phyloP scores from a whole-genome alignment of 2,113 vertebrate genomes.

The Syngnathus scovelli region DNA sequence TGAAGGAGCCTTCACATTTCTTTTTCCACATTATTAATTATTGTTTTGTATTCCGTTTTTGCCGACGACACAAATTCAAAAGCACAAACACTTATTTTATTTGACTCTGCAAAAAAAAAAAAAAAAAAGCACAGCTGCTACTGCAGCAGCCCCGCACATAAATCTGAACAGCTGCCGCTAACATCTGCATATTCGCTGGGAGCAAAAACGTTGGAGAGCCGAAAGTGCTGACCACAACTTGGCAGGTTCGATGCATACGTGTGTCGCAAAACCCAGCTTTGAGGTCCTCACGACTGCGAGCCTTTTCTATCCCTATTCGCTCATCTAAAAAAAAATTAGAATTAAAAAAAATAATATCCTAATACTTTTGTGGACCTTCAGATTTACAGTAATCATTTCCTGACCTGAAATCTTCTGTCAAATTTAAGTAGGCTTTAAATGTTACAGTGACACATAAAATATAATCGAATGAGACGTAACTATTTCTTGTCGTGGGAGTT shows the following conservation, averaged over 20 bases:
- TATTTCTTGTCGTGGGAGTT: too few relatives aligned
- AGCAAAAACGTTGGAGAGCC: constrained; percentile 45
- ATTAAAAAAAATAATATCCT: too few relatives aligned
- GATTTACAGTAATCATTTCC: too few relatives aligned
- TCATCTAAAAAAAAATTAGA: neutral
- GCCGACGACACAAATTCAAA: neutral
- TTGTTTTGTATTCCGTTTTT: neutral
- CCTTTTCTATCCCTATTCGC: neutral
- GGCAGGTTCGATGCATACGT: constrained; percentile 21
- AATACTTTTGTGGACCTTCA: too few relatives aligned
- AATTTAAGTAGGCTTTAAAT: too few relatives aligned
- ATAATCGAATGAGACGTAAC: too few relatives aligned
- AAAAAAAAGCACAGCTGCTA: neutral
- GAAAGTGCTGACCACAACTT: constrained; percentile 43
- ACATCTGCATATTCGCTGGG: constrained; percentile 17
- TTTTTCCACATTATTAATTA: neutral
- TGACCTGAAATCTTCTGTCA: too few relatives aligned
- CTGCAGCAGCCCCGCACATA: neutral
- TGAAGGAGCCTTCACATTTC: too few relatives aligned
- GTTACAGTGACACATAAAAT: too few relatives aligned
- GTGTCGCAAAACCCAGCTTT: constrained; percentile 13
- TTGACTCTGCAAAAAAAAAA: neutral
- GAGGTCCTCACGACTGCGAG: constrained; percentile 6
- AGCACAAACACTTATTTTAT: constrained; percentile 2
- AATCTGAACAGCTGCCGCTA: constrained; percentile 2